Evolutionary conservation across 2,797 vertebrate species (phyloP).

Genomic region (Etheostoma nigrum): DNA sequence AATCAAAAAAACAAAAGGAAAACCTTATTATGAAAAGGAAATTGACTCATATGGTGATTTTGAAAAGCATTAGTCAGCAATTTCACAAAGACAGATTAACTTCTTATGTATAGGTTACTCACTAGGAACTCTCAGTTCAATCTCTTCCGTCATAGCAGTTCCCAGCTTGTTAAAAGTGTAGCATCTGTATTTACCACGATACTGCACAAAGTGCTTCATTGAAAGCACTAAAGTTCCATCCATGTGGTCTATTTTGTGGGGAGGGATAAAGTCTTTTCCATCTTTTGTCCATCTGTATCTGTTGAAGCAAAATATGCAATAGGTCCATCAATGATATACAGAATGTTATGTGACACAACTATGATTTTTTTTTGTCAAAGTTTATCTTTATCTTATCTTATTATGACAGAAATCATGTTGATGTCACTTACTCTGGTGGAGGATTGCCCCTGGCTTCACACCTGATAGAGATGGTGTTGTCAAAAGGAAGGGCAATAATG

Average conservation of each 20-base stretch:
- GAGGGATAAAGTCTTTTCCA: conserved; percentile 85
- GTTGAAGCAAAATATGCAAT: conserved; percentile 38
- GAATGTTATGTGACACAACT: background rate
- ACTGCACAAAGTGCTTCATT: conserved; percentile 81
- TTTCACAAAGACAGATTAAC: background rate
- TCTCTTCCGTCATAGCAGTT: conserved; percentile 92
- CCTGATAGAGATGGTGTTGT: conserved; percentile 86
- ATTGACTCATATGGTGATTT: background rate
- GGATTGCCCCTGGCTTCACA: conserved; percentile 96
- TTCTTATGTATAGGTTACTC: conserved; percentile 63
- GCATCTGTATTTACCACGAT: conserved; percentile 92
- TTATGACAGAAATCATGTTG: background rate
- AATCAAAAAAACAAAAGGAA: conserved; percentile 21
- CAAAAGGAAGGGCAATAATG: conserved; percentile 89
- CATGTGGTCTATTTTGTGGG: conserved; percentile 67
- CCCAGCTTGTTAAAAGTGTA: conserved; percentile 91
- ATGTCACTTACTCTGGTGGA: conserved; percentile 88
- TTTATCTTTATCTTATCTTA: too few species aligned
- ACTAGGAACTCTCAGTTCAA: conserved; percentile 90
- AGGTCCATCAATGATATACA: background rate
- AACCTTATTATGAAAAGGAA: background rate
- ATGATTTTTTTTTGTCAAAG: background rate
- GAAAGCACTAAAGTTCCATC: conserved; percentile 90
- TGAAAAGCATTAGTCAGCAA: background rate
- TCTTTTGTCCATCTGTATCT: conserved; percentile 95